These are phyloP conservation scores for Lepas anatifera DNA, from an alignment of 2,888 invertebrate species.

Conservation along the genomic window DNA sequence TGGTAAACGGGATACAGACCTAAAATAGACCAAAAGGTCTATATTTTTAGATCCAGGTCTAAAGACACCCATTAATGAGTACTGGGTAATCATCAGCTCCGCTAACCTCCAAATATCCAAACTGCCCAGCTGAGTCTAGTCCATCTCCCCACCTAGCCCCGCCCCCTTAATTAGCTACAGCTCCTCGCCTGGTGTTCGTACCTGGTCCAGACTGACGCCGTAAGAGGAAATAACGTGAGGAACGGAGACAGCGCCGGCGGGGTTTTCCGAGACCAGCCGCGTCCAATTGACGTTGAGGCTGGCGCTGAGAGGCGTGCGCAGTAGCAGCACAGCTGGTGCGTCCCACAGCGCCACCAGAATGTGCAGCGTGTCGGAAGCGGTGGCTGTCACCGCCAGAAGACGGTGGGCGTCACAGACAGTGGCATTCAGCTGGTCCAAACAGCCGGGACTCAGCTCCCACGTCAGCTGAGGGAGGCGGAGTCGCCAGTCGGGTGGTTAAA, in stretches of 20 bases:
- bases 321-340: neutral
- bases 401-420: neutral
- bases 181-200: no score
- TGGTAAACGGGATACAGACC: no score
- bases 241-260: neutral
- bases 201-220: neutral
- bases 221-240: neutral
- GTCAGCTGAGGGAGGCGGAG: neutral
- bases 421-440: neutral
- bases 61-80: no score
- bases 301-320: neutral
- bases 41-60: no score
- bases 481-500: no score
- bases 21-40: no score
- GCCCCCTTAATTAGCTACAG: no score
- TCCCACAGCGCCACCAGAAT: neutral
- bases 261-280: neutral
- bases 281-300: neutral
- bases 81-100: no score
- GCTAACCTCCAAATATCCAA: no score
- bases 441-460: neutral
- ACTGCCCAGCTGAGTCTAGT: no score
- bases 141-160: no score
- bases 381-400: neutral
- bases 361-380: neutral